Evolutionary conservation across 2,113 vertebrate genomes (phyloP).

Genomic region (Tauraco erythrolophus): DNA sequence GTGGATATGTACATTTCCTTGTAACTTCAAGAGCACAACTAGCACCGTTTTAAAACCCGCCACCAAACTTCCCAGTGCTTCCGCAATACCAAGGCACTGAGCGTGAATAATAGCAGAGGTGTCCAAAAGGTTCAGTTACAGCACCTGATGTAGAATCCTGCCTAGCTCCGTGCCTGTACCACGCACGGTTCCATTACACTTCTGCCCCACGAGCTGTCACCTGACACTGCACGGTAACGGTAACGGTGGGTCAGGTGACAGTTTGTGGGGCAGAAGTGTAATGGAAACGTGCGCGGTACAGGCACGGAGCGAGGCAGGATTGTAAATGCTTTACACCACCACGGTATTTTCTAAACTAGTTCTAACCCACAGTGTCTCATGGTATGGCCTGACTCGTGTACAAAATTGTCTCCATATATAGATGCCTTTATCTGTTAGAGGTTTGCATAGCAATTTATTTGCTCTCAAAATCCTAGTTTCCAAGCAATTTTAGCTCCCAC

Average conservation of each 20-base stretch:
- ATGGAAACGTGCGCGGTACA: fast-evolving
- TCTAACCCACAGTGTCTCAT: not conserved
- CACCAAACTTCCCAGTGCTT: not conserved
- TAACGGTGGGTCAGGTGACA: fast-evolving
- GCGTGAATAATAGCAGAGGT: too few species aligned
- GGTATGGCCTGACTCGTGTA: not conserved
- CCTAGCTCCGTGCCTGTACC: too few species aligned
- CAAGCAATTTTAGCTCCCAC: not conserved
- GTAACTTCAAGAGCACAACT: not conserved
- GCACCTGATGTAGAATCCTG: too few species aligned
- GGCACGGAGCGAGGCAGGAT: not conserved
- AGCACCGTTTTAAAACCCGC: not conserved
- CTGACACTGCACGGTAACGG: not conserved
- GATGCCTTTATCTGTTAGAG: not conserved
- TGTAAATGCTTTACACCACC: not conserved
- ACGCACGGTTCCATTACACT: too few species aligned
- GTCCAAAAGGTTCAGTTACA: not conserved
- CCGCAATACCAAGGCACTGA: fast-evolving
- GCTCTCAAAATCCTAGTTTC: not conserved
- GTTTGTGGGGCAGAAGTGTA: not conserved
- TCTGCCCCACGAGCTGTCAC: too few species aligned
- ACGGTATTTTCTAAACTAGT: not conserved
- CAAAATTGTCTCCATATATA: not conserved
- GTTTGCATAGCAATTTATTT: not conserved
- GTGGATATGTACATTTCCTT: not conserved